phyloP scores from a whole-genome alignment of 2,888 invertebrate genomes.

The Volucella zonaria region DNA sequence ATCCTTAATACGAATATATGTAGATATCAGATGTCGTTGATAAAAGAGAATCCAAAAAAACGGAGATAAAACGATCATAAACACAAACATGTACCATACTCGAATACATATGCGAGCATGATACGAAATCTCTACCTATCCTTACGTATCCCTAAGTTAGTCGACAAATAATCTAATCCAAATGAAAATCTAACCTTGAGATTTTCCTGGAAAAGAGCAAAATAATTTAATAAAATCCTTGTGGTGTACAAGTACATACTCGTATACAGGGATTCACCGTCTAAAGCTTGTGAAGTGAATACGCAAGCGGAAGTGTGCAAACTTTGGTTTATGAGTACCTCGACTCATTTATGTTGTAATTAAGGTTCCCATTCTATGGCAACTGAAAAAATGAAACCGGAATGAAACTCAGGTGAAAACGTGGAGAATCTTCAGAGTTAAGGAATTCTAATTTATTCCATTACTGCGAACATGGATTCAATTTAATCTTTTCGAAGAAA shows the following conservation, averaged over 20 bases:
- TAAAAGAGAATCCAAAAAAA: slow-evolving; percentile 7
- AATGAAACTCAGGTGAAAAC: slow-evolving; percentile 41
- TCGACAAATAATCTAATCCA: slow-evolving; percentile 44
- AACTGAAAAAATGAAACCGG: neutral
- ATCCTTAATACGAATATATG: neutral
- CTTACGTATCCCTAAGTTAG: neutral
- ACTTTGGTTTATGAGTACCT: slow-evolving; percentile 26
- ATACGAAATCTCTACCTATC: neutral
- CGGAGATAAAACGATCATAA: neutral
- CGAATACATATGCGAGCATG: neutral
- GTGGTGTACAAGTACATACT: neutral
- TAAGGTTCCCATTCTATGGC: slow-evolving; percentile 7
- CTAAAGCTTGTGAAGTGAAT: neutral
- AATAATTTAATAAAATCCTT: slow-evolving; percentile 39
- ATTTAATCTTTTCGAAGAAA: slow-evolving; percentile 29
- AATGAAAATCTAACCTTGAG: slow-evolving; percentile 34
- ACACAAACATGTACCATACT: slow-evolving; percentile 3
- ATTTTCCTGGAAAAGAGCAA: slow-evolving; percentile 27
- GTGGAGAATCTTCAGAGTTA: slow-evolving; percentile 13
- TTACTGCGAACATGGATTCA: slow-evolving; percentile 33
- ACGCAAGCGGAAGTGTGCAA: slow-evolving; percentile 14
- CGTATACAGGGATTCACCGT: neutral
- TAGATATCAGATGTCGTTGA: slow-evolving; percentile 38
- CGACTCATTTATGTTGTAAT: slow-evolving; percentile 46
- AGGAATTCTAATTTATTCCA: slow-evolving; percentile 35